Evolutionary conservation across 2,888 invertebrate genomes (phyloP), one percentile per base, ranked within the genome.

Genomic region (Anaspis maculata): DNA sequence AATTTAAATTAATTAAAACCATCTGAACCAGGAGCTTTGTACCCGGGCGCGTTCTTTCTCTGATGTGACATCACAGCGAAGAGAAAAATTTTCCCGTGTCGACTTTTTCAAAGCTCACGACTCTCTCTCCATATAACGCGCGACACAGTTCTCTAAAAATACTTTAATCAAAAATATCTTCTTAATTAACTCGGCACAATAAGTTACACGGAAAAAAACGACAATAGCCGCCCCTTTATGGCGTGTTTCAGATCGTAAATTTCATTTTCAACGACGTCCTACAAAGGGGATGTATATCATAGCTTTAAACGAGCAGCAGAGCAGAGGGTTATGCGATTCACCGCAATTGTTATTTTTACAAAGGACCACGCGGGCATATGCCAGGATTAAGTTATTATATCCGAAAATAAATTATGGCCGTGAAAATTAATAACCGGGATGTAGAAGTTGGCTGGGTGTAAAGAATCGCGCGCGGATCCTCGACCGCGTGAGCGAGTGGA

Each of bases 381-480:
- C 49, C 45, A 32, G 50, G 49, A 53, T 53, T 51, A 53, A 53
- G 50, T 51, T 51, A 50, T 53, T 53, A 49, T 45, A 45, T 34
- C 45, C 46, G 41, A 39, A 47, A 48, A 49, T 52, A 48, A 46
- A 49, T 49, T 48, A 45, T 42, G 32, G 42, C 31, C 27, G 36
- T 32, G 36, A 41, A 47, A 45, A 48, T 43, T 42, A 43, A 47
- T 42, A 34, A 29, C n/a, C n/a, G n/a, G n/a, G n/a, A n/a, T n/a
- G n/a, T n/a, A n/a, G n/a, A n/a, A n/a, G n/a, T n/a, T n/a, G n/a
- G n/a, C n/a, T n/a, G n/a, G n/a, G n/a, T n/a, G n/a, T n/a, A n/a
- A n/a, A n/a, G n/a, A n/a, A n/a, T n/a, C n/a, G n/a, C n/a, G n/a
- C n/a, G n/a, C n/a, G n/a, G n/a, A n/a, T n/a, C n/a, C n/a, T n/a